Evolutionary conservation across 2,113 vertebrate species (phyloP).

Genomic region (Struthio camelus): DNA sequence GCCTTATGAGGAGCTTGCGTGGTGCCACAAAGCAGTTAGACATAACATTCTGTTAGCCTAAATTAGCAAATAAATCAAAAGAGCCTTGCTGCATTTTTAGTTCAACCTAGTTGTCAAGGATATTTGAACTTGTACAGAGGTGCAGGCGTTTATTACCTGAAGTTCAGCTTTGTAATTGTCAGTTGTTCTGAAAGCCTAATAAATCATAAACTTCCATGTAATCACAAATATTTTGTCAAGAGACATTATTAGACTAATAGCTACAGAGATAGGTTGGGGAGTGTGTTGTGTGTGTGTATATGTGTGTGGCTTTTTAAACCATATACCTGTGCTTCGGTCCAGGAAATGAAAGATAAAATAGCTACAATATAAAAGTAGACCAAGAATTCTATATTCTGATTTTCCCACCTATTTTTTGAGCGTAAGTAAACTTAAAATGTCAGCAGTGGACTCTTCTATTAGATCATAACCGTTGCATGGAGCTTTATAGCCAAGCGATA

Average conservation of each 20-base stretch:
- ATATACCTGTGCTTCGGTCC: background rate
- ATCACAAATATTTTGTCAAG: background rate
- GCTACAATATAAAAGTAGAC: background rate
- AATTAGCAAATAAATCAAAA: background rate
- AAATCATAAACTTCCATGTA: background rate
- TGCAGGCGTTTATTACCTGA: background rate
- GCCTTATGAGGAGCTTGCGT: background rate
- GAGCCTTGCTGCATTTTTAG: background rate
- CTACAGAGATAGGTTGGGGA: background rate
- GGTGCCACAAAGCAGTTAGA: background rate
- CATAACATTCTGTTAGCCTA: background rate
- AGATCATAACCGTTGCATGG: background rate
- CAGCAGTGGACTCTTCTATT: background rate
- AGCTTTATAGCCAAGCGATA: background rate
- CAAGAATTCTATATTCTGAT: constrained; percentile 17
- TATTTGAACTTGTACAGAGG: background rate
- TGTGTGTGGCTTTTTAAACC: background rate
- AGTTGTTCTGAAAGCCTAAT: background rate
- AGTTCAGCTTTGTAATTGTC: background rate
- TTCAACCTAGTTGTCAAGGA: background rate
- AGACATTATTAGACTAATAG: background rate
- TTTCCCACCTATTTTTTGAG: background rate
- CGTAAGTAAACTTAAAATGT: constrained; percentile 7
- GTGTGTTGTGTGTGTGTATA: background rate
- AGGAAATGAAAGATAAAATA: background rate